Evolutionary conservation across 2,113 vertebrate genomes (phyloP).

Genomic region (Sminthopsis crassicaudata): DNA sequence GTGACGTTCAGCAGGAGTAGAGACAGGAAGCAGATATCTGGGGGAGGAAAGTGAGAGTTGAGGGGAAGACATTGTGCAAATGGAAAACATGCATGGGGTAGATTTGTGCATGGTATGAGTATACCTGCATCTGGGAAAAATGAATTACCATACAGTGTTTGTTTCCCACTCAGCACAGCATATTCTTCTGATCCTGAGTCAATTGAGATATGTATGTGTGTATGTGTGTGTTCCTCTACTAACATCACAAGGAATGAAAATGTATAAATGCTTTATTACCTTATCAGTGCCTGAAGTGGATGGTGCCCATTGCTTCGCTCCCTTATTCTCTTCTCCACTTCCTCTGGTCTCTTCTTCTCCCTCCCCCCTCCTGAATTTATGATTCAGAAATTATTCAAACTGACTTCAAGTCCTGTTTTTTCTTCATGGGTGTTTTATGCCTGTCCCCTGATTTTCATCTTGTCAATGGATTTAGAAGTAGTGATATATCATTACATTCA

Average conservation of each 20-base stretch:
- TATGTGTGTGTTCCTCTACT: not conserved
- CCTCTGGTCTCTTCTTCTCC: not conserved
- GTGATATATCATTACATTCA: slow-evolving; percentile 30
- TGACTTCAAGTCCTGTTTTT: slow-evolving; percentile 62
- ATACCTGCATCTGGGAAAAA: slow-evolving; percentile 10
- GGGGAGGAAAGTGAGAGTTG: slow-evolving; percentile 37
- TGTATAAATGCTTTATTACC: slow-evolving; percentile 11
- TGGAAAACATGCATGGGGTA: not conserved
- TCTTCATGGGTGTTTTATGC: slow-evolving; percentile 55
- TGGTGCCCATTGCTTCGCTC: not conserved
- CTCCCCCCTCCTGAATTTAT: slow-evolving; percentile 36
- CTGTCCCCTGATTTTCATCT: slow-evolving; percentile 47
- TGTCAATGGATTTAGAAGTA: slow-evolving; percentile 9
- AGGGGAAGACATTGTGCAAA: not conserved
- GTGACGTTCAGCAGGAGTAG: slow-evolving; percentile 31
- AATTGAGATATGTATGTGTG: not conserved
- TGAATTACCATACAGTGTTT: not conserved
- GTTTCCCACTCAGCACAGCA: not conserved
- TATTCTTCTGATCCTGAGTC: not conserved
- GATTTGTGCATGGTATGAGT: not conserved
- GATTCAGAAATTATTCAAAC: slow-evolving; percentile 63
- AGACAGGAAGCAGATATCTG: slow-evolving; percentile 33
- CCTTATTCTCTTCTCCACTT: not conserved
- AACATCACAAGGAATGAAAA: slow-evolving; percentile 23
- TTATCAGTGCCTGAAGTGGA: not conserved